These are phyloP conservation scores for Macquaria australasica DNA, from an alignment of 2,113 vertebrate genomes.

Conservation along the genomic window DNA sequence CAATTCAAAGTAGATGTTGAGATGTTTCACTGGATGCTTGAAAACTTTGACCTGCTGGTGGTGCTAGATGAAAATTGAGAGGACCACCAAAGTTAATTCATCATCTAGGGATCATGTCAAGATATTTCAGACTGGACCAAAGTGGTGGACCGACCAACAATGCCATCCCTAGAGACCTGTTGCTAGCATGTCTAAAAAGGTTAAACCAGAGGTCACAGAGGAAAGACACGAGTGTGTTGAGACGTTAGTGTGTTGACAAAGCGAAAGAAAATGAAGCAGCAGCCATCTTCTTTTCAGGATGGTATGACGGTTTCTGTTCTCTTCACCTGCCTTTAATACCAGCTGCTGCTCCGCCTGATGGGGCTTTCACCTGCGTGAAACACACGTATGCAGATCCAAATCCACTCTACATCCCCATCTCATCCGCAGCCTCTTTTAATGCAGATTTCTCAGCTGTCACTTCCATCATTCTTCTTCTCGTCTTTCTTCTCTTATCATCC, in stretches of 20 bases:
- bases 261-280: background rate
- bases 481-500: slow-evolving; percentile 32
- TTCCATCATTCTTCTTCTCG: slow-evolving; percentile 23
- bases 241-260: slow-evolving; percentile 1
- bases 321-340: background rate
- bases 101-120: background rate
- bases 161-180: background rate
- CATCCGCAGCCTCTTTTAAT: slow-evolving; percentile 21
- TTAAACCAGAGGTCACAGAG: slow-evolving; percentile 2
- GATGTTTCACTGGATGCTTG: no score
- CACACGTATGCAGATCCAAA: background rate
- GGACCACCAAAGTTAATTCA: background rate
- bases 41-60: no score
- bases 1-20: no score
- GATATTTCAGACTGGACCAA: background rate
- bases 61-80: background rate
- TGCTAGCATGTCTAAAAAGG: background rate
- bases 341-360: slow-evolving; percentile 28
- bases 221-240: background rate
- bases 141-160: background rate
- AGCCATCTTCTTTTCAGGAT: background rate
- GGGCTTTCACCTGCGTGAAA: slow-evolving; percentile 3
- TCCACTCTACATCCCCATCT: slow-evolving; percentile 10
- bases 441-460: slow-evolving; percentile 49
- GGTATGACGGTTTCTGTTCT: background rate